Evolutionary conservation across 2,888 invertebrate genomes (phyloP), one percentile per base, ranked within the genome.

Genomic region (Drosophila imparisetae): DNA sequence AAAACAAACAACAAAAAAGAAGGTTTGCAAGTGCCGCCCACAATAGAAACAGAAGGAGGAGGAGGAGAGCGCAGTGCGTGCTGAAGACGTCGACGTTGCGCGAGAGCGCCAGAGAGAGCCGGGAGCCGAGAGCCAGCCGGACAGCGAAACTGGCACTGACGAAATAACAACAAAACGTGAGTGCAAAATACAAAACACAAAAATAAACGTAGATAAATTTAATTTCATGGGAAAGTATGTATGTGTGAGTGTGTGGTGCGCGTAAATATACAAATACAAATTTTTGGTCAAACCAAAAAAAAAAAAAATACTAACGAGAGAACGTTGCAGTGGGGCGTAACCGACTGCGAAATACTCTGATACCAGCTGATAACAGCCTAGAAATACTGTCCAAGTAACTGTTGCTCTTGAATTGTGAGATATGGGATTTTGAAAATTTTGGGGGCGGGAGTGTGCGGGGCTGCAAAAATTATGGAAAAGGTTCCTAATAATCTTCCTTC

Each of bases 21-120:
- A 82, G 71, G 38, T 75, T 78, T 63, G 66, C 85, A 79, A 90
- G 71, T 73, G 88, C 85, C 86, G 67, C 90, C 82, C 72, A 73
- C 67, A 68, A 76, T 38, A 62, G 13, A n/a, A 66, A 54, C 21
- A 27, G 10, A 66, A 66, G 24, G 4, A 32, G 53, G 32, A 58
- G 49, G 32, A 34, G 49, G 53, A 64, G 61, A 61, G 65, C 57
- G 53, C 60, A 65, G 69, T 69, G 77, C 66, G 75, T 75, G 71
- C 63, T 30, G 29, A 55, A 29, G 50, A 24, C 78, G 64, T 11
- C 59, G 21, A 60, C 67, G 62, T 64, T 71, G 54, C 61, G 18
- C 45, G 60, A 15, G 36, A 34, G 42, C 38, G 4, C 18, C 8
- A 38, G 4, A 38, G 18, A 45, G 45, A 61, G 57, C 52, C 63